Percentiles rank a stretch among this genome's conserved stretches.
Evolutionary conservation across 2,888 invertebrate genomes (phyloP).

Genomic region (Cheilosia grossa): DNA sequence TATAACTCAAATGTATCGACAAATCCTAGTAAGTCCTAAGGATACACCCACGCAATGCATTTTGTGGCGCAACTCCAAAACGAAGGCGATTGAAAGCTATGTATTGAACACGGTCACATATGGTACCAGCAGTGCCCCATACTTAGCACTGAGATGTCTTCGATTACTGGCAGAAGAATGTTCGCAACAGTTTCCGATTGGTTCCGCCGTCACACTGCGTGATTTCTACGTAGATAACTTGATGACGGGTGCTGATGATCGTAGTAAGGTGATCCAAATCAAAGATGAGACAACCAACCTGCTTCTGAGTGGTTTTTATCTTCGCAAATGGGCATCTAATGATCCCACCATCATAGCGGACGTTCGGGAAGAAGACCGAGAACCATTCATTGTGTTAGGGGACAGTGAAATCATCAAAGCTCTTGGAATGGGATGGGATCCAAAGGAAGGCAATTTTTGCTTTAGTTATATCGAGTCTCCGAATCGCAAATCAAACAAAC

Average conservation of each 20-base stretch:
- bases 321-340: conserved; percentile 45
- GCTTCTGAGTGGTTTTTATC: conserved; percentile 26
- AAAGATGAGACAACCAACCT: conserved; percentile 14
- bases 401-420: conserved; percentile 21
- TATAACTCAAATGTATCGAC: conserved; percentile 30
- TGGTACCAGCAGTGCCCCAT: conserved; percentile 39
- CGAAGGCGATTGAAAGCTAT: conserved; percentile 32
- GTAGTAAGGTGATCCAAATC: conserved; percentile 17
- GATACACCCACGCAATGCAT: conserved; percentile 13
- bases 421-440: too few relatives aligned
- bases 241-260: conserved; percentile 52
- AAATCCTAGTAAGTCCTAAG: conserved; percentile 10
- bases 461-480: too few relatives aligned
- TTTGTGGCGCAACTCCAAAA: conserved; percentile 25
- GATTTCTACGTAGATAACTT: conserved; percentile 57
- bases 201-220: conserved; percentile 14
- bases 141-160: conserved; percentile 28
- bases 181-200: conserved; percentile 7
- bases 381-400: conserved; percentile 26
- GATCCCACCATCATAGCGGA: conserved; percentile 11
- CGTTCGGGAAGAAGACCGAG: conserved; percentile 1
- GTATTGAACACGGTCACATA: conserved; percentile 54
- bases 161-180: conserved; percentile 13
- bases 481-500: too few relatives aligned
- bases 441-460: too few relatives aligned